Evolutionary conservation across 2,797 vertebrate species (phyloP), one percentile per base, ranked within the genome.

Genomic region (Phylloscopus collybita): DNA sequence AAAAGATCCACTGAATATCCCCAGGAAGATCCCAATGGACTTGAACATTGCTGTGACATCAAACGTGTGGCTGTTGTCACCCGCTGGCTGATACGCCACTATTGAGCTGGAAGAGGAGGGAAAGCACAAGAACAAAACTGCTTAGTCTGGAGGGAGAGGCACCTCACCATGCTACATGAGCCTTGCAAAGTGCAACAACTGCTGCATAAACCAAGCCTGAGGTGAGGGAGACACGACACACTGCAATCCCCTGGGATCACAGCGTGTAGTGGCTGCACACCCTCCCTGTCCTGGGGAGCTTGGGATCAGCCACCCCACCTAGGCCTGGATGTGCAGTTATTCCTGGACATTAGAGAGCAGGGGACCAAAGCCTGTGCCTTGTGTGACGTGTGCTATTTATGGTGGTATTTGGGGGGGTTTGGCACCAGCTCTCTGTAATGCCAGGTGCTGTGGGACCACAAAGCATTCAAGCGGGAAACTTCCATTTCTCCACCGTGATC

Each of bases 1-100:
- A 64, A 99, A 99, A 15, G 99, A 99, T 88, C 99, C 99, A 80
- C 99, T 99, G 98, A 99, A 99, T 96, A 99, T 98, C 14, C 99
- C 99, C 47, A 99, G 98, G 96, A 99, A 99, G 86, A 99, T 97
- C 62, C 99, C 99, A 0, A 99, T 98, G 30, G 99, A 99, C 95
- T 99, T 99, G 72, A 99, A 98, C 99, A 99, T 97, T 0, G 99
- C 99, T 91, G 98, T 98, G 94, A 98, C 98, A 94, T 99, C 99
- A 38, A 99, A 99, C 4, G 98, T 99, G 97, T 99, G 99, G 94
- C 97, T 99, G 98, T 99, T 99, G 98, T 99, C 98, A 49, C 99
- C 99, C 2, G 98, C 97, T 0, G 99, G 99, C 97, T 99, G 99
- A 97, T 99, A 99, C 0, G 99, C 99, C 57, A 99, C 98, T 12